phyloP scores from a whole-genome alignment of 1,140 invertebrate species.

The Rhyacophila brunnea region DNA sequence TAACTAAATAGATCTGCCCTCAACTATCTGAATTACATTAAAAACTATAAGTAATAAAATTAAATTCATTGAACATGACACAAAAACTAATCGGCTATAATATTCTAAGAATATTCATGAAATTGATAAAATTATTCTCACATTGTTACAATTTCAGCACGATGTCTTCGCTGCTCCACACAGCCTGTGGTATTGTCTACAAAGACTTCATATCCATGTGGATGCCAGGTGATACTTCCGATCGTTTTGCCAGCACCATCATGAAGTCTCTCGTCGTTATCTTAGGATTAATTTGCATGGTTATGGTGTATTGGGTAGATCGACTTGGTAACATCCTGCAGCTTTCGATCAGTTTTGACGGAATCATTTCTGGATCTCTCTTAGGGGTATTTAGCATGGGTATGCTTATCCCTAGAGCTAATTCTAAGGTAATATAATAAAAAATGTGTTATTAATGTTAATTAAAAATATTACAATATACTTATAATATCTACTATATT shows the following conservation, averaged over 20 bases:
- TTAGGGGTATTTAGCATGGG: constrained; percentile 66
- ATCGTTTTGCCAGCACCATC: constrained; percentile 47
- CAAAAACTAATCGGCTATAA: too few species aligned
- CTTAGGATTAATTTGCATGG: constrained; percentile 57
- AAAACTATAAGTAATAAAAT: too few species aligned
- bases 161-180: constrained; percentile 71
- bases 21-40: too few species aligned
- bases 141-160: too few species aligned
- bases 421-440: constrained; percentile 56
- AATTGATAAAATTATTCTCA: too few species aligned
- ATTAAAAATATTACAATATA: too few species aligned
- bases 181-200: constrained; percentile 69
- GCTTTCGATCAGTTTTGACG: constrained; percentile 61
- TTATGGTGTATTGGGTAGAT: constrained; percentile 61
- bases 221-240: constrained; percentile 27
- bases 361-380: constrained; percentile 63
- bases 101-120: too few species aligned
- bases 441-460: too few species aligned
- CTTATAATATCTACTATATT: too few species aligned
- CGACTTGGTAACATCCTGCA: constrained; percentile 61
- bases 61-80: too few species aligned
- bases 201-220: constrained; percentile 49
- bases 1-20: too few species aligned
- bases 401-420: constrained; percentile 64
- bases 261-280: constrained; percentile 60